Evolutionary conservation across 1,140 invertebrate genomes (phyloP), one percentile per base, ranked within the genome.

Genomic region (Tigriopus japonicus): DNA sequence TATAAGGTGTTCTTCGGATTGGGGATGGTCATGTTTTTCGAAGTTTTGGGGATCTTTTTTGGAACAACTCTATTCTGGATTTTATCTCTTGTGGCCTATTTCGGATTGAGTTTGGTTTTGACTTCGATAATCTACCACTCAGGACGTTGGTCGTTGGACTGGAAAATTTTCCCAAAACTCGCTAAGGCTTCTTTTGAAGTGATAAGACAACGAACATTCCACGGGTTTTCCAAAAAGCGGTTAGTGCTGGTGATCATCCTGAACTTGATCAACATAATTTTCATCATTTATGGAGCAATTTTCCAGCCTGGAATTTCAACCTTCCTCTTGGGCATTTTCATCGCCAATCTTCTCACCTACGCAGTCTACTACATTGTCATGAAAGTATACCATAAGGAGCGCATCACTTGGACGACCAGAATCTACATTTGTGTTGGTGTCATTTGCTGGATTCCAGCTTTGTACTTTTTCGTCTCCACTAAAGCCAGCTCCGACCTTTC

Each of bases 71-170:
- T 19, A 62, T 88, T 90, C 68, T 88, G 86, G 85, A 76, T 82
- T 13, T 62, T 79, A 2, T 91, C 90, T 72, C 81, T 83, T 0
- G 69, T 84, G 0, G 64, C 83, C 1, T 83, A 92, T 72, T 72
- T 90, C 42, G 24, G 73, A 0, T 74, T 75, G 0, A 86, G 84
- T 64, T 69, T 89, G n/a, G 67, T 80, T 17, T 69, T 93, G 12
- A 86, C 83, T 17, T 74, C 81, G 21, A 81, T 91, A 70, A 83
- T 92, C 64, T 93, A 92, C 71, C 90, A 87, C 70, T 82, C 89
- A 74, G 86, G 86, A 21, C n/a, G 14, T 13, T 52, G 41, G 28
- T 42, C 58, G 5, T 6, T 14, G 14, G n/a, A 42, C 9, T 23
- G 21, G 12, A 13, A 17, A 15, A 12, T 15, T 19, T 40, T 15